Evolutionary conservation across 2,888 invertebrate genomes (phyloP).

Genomic region (Onchidella celtica): DNA sequence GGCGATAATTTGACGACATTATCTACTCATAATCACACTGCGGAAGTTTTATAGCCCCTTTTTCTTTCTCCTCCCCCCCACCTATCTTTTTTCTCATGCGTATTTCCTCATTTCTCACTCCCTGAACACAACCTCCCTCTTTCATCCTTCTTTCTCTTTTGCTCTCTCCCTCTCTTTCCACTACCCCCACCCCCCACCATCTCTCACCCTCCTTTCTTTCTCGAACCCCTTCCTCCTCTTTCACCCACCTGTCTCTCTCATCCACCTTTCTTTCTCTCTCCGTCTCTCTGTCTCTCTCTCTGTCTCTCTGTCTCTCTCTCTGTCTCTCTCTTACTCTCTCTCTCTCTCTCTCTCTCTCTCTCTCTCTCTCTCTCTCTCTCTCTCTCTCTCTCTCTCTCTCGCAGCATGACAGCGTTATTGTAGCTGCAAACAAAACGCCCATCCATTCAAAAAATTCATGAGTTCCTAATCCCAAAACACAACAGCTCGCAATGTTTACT

Average conservation of each 20-base stretch:
- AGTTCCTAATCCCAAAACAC: no score
- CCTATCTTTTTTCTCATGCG: not conserved
- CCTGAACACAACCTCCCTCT: not conserved
- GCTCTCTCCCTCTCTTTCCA: not conserved
- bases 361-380: no score
- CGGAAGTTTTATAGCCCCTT: no score
- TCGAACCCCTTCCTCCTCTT: not conserved
- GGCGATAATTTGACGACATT: no score
- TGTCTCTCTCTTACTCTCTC: not conserved
- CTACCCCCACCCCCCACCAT: not conserved
- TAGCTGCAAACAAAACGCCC: not conserved
- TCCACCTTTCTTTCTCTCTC: not conserved
- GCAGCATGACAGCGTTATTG: no score
- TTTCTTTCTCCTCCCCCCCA: not conserved
- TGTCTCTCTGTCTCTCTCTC: no score
- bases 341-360: not conserved
- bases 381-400: not conserved
- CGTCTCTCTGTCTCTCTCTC: not conserved
- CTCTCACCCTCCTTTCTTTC: not conserved
- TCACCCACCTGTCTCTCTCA: not conserved
- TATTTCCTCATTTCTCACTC: not conserved
- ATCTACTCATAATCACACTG: no score
- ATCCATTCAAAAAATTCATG: not conserved
- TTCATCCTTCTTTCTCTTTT: not conserved
- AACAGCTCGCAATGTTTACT: no score